Conservation (phyloP, 23 tunicate species). For the Diplosoma virens region DNA sequence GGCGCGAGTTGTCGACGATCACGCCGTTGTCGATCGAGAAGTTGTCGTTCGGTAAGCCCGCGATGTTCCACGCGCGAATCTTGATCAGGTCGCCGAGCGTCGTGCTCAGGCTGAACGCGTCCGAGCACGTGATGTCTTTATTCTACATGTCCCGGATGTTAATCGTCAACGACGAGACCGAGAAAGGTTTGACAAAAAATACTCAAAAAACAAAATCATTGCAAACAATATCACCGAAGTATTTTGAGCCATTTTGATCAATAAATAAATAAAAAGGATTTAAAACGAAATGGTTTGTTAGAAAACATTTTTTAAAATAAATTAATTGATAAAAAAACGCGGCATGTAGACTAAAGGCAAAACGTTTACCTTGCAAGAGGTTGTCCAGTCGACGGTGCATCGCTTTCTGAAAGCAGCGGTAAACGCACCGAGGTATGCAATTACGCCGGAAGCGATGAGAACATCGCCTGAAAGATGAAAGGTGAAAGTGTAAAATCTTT, state of each 20-base stretch:
- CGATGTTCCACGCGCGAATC: conserved; percentile 93
- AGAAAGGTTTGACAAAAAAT: too few relatives aligned
- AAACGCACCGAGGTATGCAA: conserved; percentile 98
- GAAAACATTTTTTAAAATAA: too few relatives aligned
- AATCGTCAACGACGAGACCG: too few relatives aligned
- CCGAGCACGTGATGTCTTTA: conserved; percentile 94
- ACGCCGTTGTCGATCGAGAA: conserved; percentile 98
- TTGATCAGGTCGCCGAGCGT: conserved; percentile 94
- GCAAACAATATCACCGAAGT: too few relatives aligned
- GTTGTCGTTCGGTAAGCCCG: conserved; percentile 89
- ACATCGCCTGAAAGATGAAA: conserved; percentile 84
- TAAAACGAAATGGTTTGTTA: too few relatives aligned
- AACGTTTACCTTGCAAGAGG: conserved; percentile 66
- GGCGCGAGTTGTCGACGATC: conserved; percentile 91
- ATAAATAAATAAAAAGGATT: too few relatives aligned
- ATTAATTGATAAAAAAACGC: neutral
- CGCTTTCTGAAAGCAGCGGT: conserved; percentile 85
- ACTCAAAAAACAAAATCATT: too few relatives aligned
- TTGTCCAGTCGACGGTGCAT: conserved; percentile 84
- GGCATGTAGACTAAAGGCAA: too few relatives aligned
- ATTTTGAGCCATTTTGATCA: neutral
- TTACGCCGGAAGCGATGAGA: conserved; percentile 94
- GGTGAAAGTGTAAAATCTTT: too few relatives aligned
- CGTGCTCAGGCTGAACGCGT: conserved; percentile 72
- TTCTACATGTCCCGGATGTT: too few relatives aligned